Conservation (phyloP, 2,888 invertebrate genomes). For the Apamea anceps region DNA sequence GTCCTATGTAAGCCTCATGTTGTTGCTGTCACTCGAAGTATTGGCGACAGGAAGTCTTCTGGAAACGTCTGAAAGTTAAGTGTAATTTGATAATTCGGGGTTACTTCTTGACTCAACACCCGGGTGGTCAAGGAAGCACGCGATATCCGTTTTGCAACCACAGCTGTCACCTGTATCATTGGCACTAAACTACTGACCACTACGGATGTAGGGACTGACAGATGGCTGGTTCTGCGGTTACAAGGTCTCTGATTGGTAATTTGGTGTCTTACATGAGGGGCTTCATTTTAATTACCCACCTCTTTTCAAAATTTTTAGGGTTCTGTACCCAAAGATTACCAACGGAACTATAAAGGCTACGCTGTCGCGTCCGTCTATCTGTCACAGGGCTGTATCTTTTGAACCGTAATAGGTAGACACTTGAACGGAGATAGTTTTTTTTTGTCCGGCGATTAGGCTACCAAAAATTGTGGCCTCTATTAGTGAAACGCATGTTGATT, state of each 20-base stretch:
- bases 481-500: too few species aligned
- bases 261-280: neutral
- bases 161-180: conserved; percentile 16
- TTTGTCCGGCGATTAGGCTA: too few species aligned
- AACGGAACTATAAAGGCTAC: too few species aligned
- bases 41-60: neutral
- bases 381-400: too few species aligned
- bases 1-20: neutral
- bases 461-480: too few species aligned
- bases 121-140: neutral
- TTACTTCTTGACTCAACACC: neutral
- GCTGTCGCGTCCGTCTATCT: too few species aligned
- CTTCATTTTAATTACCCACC: neutral
- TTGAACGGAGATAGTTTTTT: too few species aligned
- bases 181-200: neutral
- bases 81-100: conserved; percentile 3
- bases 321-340: too few species aligned
- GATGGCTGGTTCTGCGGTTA: conserved; percentile 9
- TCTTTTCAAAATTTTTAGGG: neutral
- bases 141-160: conserved; percentile 29
- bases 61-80: neutral
- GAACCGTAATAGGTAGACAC: too few species aligned
- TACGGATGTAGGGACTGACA: conserved; percentile 15
- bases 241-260: neutral
- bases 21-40: neutral